Conservation (phyloP, 2,113 vertebrate genomes). For the Pyrgilauda ruficollis region DNA sequence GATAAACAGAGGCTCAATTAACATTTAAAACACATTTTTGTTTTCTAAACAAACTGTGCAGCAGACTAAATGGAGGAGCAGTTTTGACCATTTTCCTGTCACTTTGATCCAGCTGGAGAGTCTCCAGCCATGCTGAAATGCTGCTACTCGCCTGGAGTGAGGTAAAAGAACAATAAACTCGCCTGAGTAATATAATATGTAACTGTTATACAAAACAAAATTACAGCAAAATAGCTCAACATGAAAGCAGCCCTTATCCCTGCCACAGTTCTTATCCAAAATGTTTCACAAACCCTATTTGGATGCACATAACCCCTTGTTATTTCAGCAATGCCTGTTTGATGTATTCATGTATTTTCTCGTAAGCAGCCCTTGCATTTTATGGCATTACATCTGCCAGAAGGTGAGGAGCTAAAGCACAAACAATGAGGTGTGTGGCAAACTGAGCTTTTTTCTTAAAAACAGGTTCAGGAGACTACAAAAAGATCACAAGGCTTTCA, state of each 20-base stretch:
- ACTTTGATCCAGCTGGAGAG: conserved; percentile 60
- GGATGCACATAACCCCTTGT: neutral
- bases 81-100: conserved; percentile 18
- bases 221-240: neutral
- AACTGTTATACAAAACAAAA: conserved; percentile 26
- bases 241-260: conserved; percentile 27
- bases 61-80: conserved; percentile 42
- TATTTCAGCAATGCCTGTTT: neutral
- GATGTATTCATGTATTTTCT: neutral
- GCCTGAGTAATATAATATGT: conserved; percentile 26
- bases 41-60: conserved; percentile 52
- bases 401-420: neutral
- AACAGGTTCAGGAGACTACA: neutral
- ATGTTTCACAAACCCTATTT: neutral
- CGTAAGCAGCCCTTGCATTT: neutral
- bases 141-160: conserved; percentile 55
- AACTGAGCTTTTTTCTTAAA: neutral
- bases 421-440: neutral
- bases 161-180: conserved; percentile 70
- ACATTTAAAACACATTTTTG: conserved; percentile 53
- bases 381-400: neutral
- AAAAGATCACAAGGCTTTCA: neutral
- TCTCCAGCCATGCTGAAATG: conserved; percentile 42
- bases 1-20: conserved; percentile 56
- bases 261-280: neutral